These are phyloP conservation scores for Ibycter americanus DNA, from an alignment of 2,797 vertebrate genomes.

Conservation along the genomic window DNA sequence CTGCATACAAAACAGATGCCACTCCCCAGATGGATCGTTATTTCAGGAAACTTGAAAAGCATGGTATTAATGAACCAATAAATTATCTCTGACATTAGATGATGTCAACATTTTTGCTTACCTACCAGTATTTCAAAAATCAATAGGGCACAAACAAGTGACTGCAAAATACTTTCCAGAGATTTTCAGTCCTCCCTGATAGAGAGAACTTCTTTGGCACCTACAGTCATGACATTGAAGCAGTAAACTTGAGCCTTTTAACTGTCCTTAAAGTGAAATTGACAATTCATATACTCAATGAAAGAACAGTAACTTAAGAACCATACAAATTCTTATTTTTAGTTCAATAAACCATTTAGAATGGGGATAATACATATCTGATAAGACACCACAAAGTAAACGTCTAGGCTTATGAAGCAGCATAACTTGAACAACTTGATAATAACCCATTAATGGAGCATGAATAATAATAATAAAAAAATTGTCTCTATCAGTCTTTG, in stretches of 20 bases:
- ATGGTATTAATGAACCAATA: neutral
- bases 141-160: neutral
- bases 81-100: neutral
- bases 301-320: neutral
- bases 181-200: neutral
- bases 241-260: neutral
- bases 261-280: neutral
- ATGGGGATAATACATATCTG: neutral
- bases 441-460: neutral
- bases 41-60: neutral
- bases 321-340: neutral
- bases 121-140: neutral
- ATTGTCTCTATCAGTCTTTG: neutral
- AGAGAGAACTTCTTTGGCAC: neutral
- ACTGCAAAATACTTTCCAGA: neutral
- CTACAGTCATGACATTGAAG: neutral
- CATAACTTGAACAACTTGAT: neutral
- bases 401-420: neutral
- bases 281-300: rapidly evolving
- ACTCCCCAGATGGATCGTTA: neutral
- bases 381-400: neutral
- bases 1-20: neutral
- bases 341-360: neutral
- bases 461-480: neutral
- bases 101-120: neutral